Conservation (phyloP, 2,888 invertebrate species). For the Drosophila prostipennis region DNA sequence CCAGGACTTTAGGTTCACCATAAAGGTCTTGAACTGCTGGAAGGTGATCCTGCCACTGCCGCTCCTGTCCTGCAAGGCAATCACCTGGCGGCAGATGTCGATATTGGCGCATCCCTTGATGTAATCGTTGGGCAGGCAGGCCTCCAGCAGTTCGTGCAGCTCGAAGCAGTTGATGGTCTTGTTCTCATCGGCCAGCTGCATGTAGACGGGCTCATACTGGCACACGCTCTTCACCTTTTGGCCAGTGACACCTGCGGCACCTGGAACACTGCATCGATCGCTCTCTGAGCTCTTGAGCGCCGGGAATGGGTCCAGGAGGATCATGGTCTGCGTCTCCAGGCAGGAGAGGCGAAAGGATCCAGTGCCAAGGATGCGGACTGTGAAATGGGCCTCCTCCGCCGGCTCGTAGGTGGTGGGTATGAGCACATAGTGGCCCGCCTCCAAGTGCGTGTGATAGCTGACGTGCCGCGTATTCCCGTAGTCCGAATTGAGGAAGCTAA, state of each 20-base stretch:
- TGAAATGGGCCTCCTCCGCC: slow-evolving; percentile 94
- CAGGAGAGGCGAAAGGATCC: slow-evolving; percentile 90
- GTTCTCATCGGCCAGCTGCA: slow-evolving; percentile 95
- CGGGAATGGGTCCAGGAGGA: slow-evolving; percentile 83
- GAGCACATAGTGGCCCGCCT: slow-evolving; percentile 92
- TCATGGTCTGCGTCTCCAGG: slow-evolving; percentile 86
- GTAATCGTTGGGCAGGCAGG: slow-evolving; percentile 96
- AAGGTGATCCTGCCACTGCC: slow-evolving; percentile 93
- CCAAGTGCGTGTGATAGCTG: slow-evolving; percentile 90
- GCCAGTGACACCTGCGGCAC: slow-evolving; percentile 83
- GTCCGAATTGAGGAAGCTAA: slow-evolving; percentile 94
- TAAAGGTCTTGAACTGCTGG: slow-evolving; percentile 94
- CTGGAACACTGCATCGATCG: slow-evolving; percentile 30
- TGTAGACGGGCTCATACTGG: slow-evolving; percentile 95
- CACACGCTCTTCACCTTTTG: slow-evolving; percentile 83
- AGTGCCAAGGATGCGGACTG: slow-evolving; percentile 92
- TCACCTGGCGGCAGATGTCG: slow-evolving; percentile 95
- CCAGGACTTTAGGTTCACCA: slow-evolving; percentile 96
- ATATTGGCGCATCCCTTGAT: slow-evolving; percentile 97
- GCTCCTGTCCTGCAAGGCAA: slow-evolving; percentile 92
- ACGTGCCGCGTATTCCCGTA: slow-evolving; percentile 97
- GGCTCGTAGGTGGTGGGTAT: slow-evolving; percentile 97
- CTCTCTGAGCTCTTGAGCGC: slow-evolving; percentile 84
- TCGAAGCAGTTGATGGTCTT: slow-evolving; percentile 95
- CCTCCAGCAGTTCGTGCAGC: slow-evolving; percentile 94